Evolutionary conservation across 2,113 vertebrate genomes (phyloP).

Genomic region (Grus americana): DNA sequence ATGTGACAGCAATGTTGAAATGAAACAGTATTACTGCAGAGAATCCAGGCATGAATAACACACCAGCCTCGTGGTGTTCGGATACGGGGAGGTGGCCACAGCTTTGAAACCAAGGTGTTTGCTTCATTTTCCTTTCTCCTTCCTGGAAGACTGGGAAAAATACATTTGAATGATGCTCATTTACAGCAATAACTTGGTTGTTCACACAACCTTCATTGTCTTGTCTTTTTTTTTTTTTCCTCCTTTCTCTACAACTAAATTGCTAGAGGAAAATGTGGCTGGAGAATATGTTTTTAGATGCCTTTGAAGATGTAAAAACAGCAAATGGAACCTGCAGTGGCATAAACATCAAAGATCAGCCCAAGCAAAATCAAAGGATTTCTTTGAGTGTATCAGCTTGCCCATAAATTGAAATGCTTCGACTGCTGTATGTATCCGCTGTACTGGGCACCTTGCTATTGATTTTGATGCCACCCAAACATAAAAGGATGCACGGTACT

Average conservation of each 20-base stretch:
- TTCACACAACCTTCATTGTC: not conserved
- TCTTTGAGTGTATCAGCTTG: not conserved
- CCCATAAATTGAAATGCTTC: slow-evolving; percentile 20
- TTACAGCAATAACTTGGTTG: not conserved
- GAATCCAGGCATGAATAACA: not conserved
- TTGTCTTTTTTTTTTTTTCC: not conserved
- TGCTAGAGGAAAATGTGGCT: not conserved
- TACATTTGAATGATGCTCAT: not conserved
- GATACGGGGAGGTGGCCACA: not conserved
- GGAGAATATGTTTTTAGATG: slow-evolving; percentile 1
- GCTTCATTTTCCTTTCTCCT: not conserved
- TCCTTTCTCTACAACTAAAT: not conserved
- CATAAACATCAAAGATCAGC: slow-evolving; percentile 59
- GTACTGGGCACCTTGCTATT: not conserved
- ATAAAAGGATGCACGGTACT: not conserved
- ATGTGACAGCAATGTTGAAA: slow-evolving; percentile 18
- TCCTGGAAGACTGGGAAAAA: not conserved
- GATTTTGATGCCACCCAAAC: slow-evolving; percentile 9
- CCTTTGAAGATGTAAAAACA: slow-evolving; percentile 57
- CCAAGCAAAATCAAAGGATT: slow-evolving; percentile 47
- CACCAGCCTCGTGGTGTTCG: not conserved
- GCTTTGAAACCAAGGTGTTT: not conserved
- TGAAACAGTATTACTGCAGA: not conserved
- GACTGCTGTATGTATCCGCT: not conserved
- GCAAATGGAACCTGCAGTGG: slow-evolving; percentile 41